phyloP scores from a whole-genome alignment of 2,113 vertebrate species.

The Conger conger region DNA sequence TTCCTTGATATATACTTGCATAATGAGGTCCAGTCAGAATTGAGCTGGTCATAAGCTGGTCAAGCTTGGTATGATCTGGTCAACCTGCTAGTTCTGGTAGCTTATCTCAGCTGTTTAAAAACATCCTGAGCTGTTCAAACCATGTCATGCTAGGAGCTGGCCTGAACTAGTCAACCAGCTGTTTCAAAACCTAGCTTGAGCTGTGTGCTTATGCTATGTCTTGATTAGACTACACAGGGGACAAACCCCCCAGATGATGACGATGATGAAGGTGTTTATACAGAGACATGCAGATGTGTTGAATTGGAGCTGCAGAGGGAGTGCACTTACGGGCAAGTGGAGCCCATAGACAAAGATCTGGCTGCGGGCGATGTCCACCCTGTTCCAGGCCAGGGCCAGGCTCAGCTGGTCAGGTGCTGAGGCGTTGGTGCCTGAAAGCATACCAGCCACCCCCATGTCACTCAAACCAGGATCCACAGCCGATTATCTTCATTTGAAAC shows the following conservation, averaged over 20 bases:
- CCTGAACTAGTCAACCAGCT: too few species aligned
- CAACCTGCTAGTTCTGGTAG: too few species aligned
- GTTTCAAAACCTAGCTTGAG: too few species aligned
- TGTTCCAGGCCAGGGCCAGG: conserved; percentile 95
- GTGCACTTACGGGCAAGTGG: conserved; percentile 85
- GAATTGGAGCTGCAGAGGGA: not conserved
- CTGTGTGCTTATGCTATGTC: too few species aligned
- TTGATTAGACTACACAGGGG: too few species aligned
- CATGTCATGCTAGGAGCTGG: too few species aligned
- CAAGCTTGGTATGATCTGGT: too few species aligned
- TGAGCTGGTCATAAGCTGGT: too few species aligned
- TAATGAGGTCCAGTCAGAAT: not conserved
- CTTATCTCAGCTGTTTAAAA: too few species aligned
- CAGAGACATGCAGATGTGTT: not conserved
- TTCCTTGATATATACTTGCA: not conserved
- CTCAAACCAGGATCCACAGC: not conserved
- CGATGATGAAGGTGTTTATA: not conserved
- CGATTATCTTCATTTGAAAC: too few species aligned
- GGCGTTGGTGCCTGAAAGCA: conserved; percentile 85
- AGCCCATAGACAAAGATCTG: conserved; percentile 98
- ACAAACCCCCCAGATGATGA: too few species aligned
- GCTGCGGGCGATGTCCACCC: conserved; percentile 96
- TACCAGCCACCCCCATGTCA: conserved; percentile 1
- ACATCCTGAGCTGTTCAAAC: too few species aligned
- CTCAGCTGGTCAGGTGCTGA: conserved; percentile 94